These are phyloP conservation scores for Gallinago media DNA, from an alignment of 2,113 vertebrate species.

Conservation along the genomic window DNA sequence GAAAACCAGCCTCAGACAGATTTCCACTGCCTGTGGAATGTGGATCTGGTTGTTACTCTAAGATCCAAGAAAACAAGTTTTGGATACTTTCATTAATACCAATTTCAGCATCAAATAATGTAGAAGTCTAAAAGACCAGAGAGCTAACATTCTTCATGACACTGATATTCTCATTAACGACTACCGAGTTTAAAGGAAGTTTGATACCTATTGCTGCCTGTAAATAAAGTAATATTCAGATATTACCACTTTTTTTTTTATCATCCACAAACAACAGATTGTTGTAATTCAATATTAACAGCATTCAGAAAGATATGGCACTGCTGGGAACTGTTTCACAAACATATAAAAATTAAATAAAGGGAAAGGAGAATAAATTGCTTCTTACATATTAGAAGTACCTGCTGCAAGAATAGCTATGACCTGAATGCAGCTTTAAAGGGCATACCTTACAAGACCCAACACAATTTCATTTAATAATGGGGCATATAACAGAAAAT, in stretches of 20 bases:
- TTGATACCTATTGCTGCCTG: not conserved
- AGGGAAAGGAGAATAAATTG: not conserved
- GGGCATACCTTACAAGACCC: not conserved
- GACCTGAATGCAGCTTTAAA: not conserved
- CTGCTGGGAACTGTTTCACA: not conserved
- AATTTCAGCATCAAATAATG: not conserved
- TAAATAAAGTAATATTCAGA: not conserved
- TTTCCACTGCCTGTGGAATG: not conserved
- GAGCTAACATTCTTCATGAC: not conserved
- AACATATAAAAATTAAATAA: not conserved
- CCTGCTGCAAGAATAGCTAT: not conserved
- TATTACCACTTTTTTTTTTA: not conserved
- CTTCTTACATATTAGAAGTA: not conserved
- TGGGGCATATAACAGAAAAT: not conserved
- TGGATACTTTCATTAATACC: not conserved
- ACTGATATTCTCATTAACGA: not conserved
- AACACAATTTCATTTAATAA: not conserved
- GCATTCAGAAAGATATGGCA: not conserved
- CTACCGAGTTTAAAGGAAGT: not conserved
- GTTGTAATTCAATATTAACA: not conserved
- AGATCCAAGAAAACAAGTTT: not conserved
- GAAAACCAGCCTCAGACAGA: not conserved
- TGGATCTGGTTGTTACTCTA: not conserved
- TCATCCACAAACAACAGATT: not conserved
- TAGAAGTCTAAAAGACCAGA: not conserved